Evolutionary conservation across 2,113 vertebrate genomes (phyloP).

Genomic region (Eonycteris spelaea): DNA sequence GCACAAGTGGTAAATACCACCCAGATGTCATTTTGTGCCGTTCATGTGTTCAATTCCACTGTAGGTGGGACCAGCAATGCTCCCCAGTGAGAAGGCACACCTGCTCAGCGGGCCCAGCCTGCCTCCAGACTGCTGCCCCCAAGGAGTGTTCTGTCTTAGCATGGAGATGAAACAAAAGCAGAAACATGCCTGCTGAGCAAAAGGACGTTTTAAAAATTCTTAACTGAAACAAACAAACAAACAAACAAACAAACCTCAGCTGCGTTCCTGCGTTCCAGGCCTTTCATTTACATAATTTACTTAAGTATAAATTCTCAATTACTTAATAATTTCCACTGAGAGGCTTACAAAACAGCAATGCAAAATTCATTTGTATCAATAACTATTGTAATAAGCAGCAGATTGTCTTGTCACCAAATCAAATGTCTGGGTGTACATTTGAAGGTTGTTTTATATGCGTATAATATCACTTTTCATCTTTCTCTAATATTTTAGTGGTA

Average conservation of each 20-base stretch:
- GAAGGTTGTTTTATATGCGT: background rate
- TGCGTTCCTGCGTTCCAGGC: background rate
- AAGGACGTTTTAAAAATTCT: background rate
- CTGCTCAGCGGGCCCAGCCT: background rate
- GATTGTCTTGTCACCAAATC: background rate
- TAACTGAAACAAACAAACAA: background rate
- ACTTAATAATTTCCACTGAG: slow-evolving; percentile 11
- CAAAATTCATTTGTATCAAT: slow-evolving; percentile 9
- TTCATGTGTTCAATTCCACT: background rate
- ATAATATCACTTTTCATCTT: background rate
- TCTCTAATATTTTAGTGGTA: slow-evolving; percentile 1
- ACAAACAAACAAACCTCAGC: background rate
- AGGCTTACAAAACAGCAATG: background rate
- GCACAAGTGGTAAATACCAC: background rate
- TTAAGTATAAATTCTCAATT: slow-evolving; percentile 42
- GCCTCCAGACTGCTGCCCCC: background rate
- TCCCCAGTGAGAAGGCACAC: background rate
- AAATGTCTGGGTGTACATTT: background rate
- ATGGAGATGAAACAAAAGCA: background rate
- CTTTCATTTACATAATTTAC: slow-evolving; percentile 43
- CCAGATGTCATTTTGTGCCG: background rate
- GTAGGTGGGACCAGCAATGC: background rate
- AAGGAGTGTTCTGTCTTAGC: background rate
- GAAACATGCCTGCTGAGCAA: background rate
- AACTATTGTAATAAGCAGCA: background rate